Conservation (phyloP, 2,888 invertebrate species). For the Chelonus formosanus region DNA sequence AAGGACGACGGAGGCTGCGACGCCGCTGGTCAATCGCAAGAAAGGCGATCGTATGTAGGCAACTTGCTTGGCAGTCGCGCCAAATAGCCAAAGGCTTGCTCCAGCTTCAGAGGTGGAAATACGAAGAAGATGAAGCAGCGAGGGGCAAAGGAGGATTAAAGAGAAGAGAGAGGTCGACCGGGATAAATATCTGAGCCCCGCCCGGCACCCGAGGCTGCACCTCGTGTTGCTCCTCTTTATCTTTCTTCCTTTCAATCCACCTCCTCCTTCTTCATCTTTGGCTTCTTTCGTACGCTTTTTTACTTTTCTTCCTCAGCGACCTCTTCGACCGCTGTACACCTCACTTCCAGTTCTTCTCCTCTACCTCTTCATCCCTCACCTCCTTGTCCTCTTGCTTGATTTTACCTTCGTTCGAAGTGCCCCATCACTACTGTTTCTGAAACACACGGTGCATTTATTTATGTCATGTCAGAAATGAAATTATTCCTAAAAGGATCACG, state of each 20-base stretch:
- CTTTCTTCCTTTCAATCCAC: slow-evolving; percentile 47
- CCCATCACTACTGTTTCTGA: slow-evolving; percentile 21
- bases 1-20: slow-evolving; percentile 48
- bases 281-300: slow-evolving; percentile 39
- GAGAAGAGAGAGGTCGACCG: slow-evolving; percentile 60
- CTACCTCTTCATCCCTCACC: slow-evolving; percentile 31
- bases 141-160: slow-evolving; percentile 15
- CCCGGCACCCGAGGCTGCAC: slow-evolving; percentile 63
- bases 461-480: too few relatives aligned
- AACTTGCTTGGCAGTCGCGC: slow-evolving; percentile 21
- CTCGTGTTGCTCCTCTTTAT: slow-evolving; percentile 50
- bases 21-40: slow-evolving; percentile 55
- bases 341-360: slow-evolving; percentile 31
- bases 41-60: slow-evolving; percentile 52
- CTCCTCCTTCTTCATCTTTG: slow-evolving; percentile 45
- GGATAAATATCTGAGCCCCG: slow-evolving; percentile 65
- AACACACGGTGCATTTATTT: too few relatives aligned
- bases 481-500: too few relatives aligned
- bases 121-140: slow-evolving; percentile 37
- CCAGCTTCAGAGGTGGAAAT: slow-evolving; percentile 30
- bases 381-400: slow-evolving; percentile 19
- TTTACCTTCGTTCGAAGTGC: too few relatives aligned
- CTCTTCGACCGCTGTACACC: slow-evolving; percentile 38
- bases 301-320: slow-evolving; percentile 36
- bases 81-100: slow-evolving; percentile 46